Conservation (phyloP, 2,113 vertebrate species). For the Etheostoma spectabile region DNA sequence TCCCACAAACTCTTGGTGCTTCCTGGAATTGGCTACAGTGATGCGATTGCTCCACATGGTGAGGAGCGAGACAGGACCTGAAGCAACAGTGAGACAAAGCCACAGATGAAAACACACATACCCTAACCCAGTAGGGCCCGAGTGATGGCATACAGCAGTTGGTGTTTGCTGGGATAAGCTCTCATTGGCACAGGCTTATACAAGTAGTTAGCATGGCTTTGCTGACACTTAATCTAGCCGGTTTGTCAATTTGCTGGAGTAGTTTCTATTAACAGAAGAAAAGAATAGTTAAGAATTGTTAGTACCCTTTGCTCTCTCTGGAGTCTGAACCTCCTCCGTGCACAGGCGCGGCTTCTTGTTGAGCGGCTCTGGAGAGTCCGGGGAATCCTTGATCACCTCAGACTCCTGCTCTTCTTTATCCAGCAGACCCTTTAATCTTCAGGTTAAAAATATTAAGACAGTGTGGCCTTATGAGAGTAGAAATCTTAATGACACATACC, state of each 20-base stretch:
- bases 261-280: neutral
- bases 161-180: neutral
- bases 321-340: conserved; percentile 87
- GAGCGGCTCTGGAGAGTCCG: conserved; percentile 96
- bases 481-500: neutral
- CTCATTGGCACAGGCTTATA: neutral
- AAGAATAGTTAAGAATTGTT: neutral
- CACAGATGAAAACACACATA: conserved; percentile 1
- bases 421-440: conserved; percentile 89
- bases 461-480: neutral
- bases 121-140: neutral
- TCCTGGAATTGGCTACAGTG: conserved; percentile 95
- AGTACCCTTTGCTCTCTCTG: conserved; percentile 94
- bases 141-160: neutral
- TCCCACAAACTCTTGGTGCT: conserved; percentile 96
- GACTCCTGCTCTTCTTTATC: conserved; percentile 95
- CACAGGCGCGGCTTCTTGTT: conserved; percentile 95
- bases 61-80: conserved; percentile 95
- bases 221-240: rapidly evolving
- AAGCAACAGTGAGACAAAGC: rapidly evolving
- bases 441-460: neutral
- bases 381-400: conserved; percentile 97
- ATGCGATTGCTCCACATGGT: conserved; percentile 96
- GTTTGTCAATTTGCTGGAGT: neutral
- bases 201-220: neutral